These are phyloP conservation scores for Paradoxurus hermaphroditus DNA, from an alignment of 2,113 vertebrate genomes.

Conservation along the genomic window DNA sequence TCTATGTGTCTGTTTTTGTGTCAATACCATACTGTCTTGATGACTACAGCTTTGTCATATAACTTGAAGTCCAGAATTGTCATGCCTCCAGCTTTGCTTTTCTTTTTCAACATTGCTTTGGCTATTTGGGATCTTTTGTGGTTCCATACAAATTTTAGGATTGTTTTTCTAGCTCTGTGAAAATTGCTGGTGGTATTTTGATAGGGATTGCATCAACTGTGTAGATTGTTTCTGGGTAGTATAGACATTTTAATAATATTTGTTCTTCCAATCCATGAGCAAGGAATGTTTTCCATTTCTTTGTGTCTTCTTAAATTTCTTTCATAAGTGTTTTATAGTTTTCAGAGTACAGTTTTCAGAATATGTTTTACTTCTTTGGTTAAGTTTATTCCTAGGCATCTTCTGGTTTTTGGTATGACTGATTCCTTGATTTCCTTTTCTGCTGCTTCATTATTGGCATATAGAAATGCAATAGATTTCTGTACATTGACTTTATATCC, in stretches of 20 bases:
- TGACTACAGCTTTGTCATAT: not conserved
- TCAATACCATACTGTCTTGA: not conserved
- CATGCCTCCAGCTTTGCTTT: not conserved
- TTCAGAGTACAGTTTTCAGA: not conserved
- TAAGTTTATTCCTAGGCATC: not conserved
- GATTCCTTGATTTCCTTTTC: not conserved
- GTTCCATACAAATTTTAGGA: not conserved
- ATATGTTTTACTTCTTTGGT: not conserved
- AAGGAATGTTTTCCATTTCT: not conserved
- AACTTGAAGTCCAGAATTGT: not conserved
- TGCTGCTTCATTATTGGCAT: not conserved
- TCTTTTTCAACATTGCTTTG: not conserved
- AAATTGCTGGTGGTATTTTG: not conserved
- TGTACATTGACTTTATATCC: not conserved
- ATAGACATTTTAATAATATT: not conserved
- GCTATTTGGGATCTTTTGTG: not conserved
- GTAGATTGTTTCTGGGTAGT: not conserved
- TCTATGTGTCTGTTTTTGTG: not conserved
- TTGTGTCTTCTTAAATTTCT: not conserved
- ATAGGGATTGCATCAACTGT: not conserved
- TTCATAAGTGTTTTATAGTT: not conserved
- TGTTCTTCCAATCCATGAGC: not conserved
- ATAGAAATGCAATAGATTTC: not conserved
- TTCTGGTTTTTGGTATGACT: not conserved
- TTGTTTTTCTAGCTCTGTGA: not conserved